Conservation (phyloP, 2,888 invertebrate species). For the Octodonta nipae region DNA sequence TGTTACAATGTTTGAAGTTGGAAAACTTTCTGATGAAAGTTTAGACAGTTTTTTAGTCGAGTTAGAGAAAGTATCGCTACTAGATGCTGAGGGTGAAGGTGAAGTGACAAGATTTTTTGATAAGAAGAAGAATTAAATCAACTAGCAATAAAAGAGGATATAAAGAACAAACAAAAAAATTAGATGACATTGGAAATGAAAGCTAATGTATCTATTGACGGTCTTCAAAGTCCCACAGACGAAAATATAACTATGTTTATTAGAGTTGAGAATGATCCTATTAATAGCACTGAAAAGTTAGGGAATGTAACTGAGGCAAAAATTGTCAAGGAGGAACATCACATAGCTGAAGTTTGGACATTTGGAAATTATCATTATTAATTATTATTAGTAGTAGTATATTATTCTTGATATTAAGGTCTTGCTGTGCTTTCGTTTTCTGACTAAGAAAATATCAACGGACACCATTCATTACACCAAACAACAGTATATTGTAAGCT, state of each 20-base stretch:
- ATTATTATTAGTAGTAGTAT: no score
- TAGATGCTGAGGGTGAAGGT: slow-evolving; percentile 46
- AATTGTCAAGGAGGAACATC: slow-evolving; percentile 5
- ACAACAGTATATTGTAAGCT: no score
- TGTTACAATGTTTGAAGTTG: slow-evolving; percentile 95
- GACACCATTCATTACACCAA: no score
- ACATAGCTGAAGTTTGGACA: slow-evolving; percentile 25
- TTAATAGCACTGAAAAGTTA: slow-evolving; percentile 1
- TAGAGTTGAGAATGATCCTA: slow-evolving; percentile 17
- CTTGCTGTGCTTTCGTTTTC: no score
- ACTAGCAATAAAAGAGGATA: slow-evolving; percentile 31
- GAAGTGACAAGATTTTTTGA: no score
- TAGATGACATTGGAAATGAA: slow-evolving; percentile 11
- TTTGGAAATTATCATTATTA: no score
- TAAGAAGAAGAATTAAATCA: slow-evolving; percentile 63
- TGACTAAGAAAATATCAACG: no score
- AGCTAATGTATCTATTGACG: slow-evolving; percentile 30
- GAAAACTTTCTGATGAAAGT: slow-evolving; percentile 87
- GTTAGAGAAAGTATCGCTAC: slow-evolving; percentile 65
- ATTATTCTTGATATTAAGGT: no score
- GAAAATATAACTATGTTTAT: slow-evolving; percentile 51
- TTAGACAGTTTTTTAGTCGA: slow-evolving; percentile 81
- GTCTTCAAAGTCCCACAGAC: slow-evolving; percentile 44
- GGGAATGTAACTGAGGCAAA: slow-evolving; percentile 2
- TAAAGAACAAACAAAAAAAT: slow-evolving; percentile 4